These are phyloP conservation scores for Melanotaenia parkinsoni DNA, from an alignment of 2,797 vertebrate genomes.

Conservation along the genomic window DNA sequence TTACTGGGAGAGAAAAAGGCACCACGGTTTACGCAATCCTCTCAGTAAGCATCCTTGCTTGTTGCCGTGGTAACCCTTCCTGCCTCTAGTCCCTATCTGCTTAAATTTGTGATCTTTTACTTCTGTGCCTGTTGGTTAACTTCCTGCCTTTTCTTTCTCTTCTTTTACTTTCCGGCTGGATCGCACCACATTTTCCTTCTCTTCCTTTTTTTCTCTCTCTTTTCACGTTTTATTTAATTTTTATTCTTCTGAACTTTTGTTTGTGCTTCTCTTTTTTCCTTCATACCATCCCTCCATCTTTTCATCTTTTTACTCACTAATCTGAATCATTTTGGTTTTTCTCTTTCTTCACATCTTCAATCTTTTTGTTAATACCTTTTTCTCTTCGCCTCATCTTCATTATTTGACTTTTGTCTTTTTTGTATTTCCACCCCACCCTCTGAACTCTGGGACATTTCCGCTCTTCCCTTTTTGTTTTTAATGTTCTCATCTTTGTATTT, in stretches of 20 bases:
- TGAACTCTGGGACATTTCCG: neutral
- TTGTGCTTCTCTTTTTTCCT: neutral
- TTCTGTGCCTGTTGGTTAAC: slow-evolving; percentile 85
- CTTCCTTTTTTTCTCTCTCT: neutral
- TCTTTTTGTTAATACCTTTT: neutral
- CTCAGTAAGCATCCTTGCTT: slow-evolving; percentile 61
- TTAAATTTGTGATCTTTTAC: slow-evolving; percentile 71
- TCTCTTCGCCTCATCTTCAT: neutral
- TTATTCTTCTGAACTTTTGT: neutral
- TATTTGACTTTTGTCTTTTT: neutral
- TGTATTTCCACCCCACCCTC: neutral
- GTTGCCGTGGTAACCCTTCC: slow-evolving; percentile 48
- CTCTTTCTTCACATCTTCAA: neutral
- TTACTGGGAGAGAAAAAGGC: slow-evolving; percentile 42
- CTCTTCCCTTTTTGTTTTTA: too few relatives aligned
- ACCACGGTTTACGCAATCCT: slow-evolving; percentile 30
- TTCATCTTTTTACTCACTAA: too few relatives aligned
- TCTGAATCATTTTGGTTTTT: too few relatives aligned
- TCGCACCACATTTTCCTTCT: slow-evolving; percentile 6
- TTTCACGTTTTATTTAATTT: neutral
- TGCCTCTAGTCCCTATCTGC: slow-evolving; percentile 12
- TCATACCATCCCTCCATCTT: neutral
- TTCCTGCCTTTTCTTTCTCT: slow-evolving; percentile 89
- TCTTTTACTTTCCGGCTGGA: slow-evolving; percentile 81
- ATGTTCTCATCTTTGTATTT: neutral